Evolutionary conservation across 2,113 vertebrate genomes (phyloP), one percentile per base, ranked within the genome.

Genomic region (Malaclemys terrapin): DNA sequence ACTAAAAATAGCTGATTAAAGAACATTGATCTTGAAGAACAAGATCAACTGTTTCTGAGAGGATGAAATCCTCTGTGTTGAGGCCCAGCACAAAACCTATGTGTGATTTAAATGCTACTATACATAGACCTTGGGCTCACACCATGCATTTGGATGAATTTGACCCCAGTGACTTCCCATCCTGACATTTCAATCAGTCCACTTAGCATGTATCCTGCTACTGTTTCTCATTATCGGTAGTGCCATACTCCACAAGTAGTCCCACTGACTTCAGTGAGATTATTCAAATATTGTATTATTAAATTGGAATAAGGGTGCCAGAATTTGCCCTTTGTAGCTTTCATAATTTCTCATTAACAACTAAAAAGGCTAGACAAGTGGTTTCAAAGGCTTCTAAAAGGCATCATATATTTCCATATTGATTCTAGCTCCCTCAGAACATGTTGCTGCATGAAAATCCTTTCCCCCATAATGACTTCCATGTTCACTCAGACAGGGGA

Each of bases 281-380:
- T 45, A 27, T 29, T 76, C 29, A 45, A 69, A 57, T 57, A 49
- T 14, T n/a, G 2, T 3, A 12, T 22, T 82, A 42, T 35, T 35
- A 5, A 42, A n/a, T 57, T 72, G 80, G 12, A 45, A 22, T 84
- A 78, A 54, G 0, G 0, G 0, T 2, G 56, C 59, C 49, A 75
- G 56, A 69, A 47, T 80, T 90, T 69, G 62, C 38, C 3, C 75
- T 25, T 80, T 17, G 10, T 8, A 0, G 0, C 19, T 80, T 82
- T 62, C 88, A 25, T 57, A 83, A 59, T 29, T n/a, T 80, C 50
- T 25, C 38, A 49, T 6, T 84, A 22, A 45, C 45, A 45, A 45
- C 45, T 45, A 24, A 19, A 42, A 54, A 82, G 25, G 14, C 25
- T 10, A 56, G 3, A 29, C 76, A 91, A 89, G 7, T 35, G 5